Base-by-base conservation (phyloP, 2,888 invertebrate genomes). In the Tineola bisselliella region DNA sequence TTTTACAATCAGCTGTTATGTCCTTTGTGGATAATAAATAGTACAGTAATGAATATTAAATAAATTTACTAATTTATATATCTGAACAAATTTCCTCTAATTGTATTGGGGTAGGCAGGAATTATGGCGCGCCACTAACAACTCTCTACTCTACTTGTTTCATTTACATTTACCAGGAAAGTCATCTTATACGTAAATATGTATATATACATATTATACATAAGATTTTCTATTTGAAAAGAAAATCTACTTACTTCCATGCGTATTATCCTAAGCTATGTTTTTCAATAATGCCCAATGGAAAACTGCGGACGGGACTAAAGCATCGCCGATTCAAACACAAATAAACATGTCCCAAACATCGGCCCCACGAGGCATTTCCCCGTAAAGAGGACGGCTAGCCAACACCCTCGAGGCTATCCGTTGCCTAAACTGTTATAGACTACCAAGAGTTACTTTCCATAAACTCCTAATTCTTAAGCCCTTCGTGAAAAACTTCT, bases 281-380 rank as follows among this genome's bases (percentile, higher is more conserved):
- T 54, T 54, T 54, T 54, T 54, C 54, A 54, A 54, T 54, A 54
- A 54, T 54, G 17, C 15, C 17, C 17, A 25, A 18, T 18, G 54
- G 33, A 33, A 58, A 56, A 56, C 13, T 56, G 18, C 56, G 30
- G 33, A 13, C 19, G 58, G 58, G 54, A 54, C 56, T 56, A 33
- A 33, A 15, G n/a, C 58, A 33, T 31, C 58, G 31, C 1, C 58
- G 58, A 33, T 58, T 58, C 13, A 31, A 58, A 58, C 58, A 33
- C 33, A 58, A 58, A 58, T 58, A 58, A 58, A 58, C 58, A 58
- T 58, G 58, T 58, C 58, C 33, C 33, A 58, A 58, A 31, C 58
- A 58, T 58, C 58, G 58, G 33, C 3, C 58, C 58, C 58, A 17
- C 25, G 33, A 58, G 58, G 58, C 58, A 2, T 58, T 31, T 33